Conservation (phyloP, 2,113 vertebrate species). For the Alligator mississippiensis region DNA sequence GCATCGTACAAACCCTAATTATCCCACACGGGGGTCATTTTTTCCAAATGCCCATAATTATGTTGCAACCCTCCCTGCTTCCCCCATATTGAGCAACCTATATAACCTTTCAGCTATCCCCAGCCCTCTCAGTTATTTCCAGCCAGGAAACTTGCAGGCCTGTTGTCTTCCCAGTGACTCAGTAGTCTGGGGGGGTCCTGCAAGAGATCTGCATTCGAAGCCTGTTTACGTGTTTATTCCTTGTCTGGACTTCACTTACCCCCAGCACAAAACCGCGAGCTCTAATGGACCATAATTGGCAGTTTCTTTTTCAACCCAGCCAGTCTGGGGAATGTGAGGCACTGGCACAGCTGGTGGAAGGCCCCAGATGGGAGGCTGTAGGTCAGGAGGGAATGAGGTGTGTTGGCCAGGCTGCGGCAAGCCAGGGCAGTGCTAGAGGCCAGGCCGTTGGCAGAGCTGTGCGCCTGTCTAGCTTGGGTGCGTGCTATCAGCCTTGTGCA, state of each 20-base stretch:
- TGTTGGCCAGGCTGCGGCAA: background rate
- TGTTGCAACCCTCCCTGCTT: background rate
- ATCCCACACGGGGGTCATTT: background rate
- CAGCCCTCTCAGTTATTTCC: background rate
- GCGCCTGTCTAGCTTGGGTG: background rate
- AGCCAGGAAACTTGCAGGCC: background rate
- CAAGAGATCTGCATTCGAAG: background rate
- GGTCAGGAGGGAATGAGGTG: background rate
- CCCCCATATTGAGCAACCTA: background rate
- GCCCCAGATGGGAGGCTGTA: background rate
- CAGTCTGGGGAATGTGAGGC: background rate
- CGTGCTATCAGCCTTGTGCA: background rate
- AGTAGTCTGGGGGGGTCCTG: background rate
- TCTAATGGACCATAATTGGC: background rate
- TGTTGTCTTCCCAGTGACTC: background rate
- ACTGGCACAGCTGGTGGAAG: background rate
- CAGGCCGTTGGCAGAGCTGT: background rate
- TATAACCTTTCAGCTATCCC: background rate
- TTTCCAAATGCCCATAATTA: background rate
- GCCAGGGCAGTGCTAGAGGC: background rate
- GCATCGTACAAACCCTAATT: background rate
- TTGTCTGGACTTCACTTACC: background rate
- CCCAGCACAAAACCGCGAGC: background rate
- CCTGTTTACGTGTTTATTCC: background rate
- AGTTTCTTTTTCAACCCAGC: background rate